Conservation (phyloP, 2,888 invertebrate genomes). For the Synergus umbraculus region DNA sequence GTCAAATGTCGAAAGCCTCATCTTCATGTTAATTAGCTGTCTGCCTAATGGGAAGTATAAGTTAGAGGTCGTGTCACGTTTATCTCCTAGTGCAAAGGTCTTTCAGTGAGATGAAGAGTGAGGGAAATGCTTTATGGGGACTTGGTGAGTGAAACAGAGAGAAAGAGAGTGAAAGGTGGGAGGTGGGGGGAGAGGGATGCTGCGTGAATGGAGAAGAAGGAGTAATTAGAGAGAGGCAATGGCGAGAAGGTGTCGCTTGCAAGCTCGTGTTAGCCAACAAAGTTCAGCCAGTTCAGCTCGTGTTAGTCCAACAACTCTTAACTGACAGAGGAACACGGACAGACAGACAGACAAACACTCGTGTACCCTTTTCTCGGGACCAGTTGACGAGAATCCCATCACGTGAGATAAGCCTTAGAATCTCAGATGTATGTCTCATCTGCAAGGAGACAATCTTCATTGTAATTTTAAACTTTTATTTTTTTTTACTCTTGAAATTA, state of each 20-base stretch:
- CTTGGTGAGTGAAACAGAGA: slow-evolving; percentile 21
- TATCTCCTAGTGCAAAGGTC: slow-evolving; percentile 59
- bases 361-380: slow-evolving; percentile 48
- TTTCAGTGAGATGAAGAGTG: slow-evolving; percentile 42
- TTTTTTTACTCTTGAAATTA: too few species aligned
- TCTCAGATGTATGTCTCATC: slow-evolving; percentile 66
- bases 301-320: slow-evolving; percentile 45
- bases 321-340: slow-evolving; percentile 55
- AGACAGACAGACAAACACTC: slow-evolving; percentile 51
- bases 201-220: slow-evolving; percentile 11
- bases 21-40: slow-evolving; percentile 70
- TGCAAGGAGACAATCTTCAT: slow-evolving; percentile 57
- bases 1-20: slow-evolving; percentile 70
- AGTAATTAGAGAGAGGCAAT: slow-evolving; percentile 24
- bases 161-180: slow-evolving; percentile 17
- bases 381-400: slow-evolving; percentile 52
- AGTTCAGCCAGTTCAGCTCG: slow-evolving; percentile 48
- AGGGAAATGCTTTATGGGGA: slow-evolving; percentile 36
- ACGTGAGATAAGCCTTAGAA: slow-evolving; percentile 53
- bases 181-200: slow-evolving; percentile 10
- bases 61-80: slow-evolving; percentile 70
- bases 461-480: too few species aligned
- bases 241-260: slow-evolving; percentile 38
- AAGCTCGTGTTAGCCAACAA: slow-evolving; percentile 55
- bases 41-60: slow-evolving; percentile 69